Percentiles rank a stretch among this genome's conserved stretches.
Conservation (phyloP, 1,140 invertebrate species). For the Papilio glaucus region DNA sequence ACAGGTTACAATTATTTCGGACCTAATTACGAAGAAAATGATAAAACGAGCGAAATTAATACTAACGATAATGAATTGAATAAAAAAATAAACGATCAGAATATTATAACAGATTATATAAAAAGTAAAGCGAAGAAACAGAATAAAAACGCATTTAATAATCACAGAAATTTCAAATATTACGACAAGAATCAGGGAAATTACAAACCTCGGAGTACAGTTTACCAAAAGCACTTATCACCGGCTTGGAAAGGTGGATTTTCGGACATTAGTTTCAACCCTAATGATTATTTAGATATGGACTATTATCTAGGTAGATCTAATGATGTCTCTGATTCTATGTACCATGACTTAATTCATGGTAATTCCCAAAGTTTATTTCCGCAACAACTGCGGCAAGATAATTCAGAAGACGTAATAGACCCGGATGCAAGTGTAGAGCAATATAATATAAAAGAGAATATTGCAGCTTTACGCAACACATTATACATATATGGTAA, state of each 20-base stretch:
- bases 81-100: constrained; percentile 25
- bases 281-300: constrained; percentile 53
- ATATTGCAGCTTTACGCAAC: constrained; percentile 51
- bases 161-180: neutral
- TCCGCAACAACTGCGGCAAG: constrained; percentile 39
- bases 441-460: constrained; percentile 46
- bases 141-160: neutral
- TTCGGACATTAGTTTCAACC: constrained; percentile 43
- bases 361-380: neutral
- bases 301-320: constrained; percentile 53
- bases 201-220: constrained; percentile 4
- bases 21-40: constrained; percentile 44
- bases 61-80: constrained; percentile 16
- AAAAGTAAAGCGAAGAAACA: neutral
- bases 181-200: neutral
- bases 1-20: constrained; percentile 54
- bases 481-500: constrained; percentile 48
- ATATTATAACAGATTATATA: constrained; percentile 1
- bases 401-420: constrained; percentile 38
- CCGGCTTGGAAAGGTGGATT: constrained; percentile 11
- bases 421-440: constrained; percentile 47
- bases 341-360: neutral
- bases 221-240: neutral
- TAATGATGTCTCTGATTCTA: neutral
- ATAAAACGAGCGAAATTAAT: constrained; percentile 10